These are phyloP conservation scores for Pammene fasciana DNA, from an alignment of 2,888 invertebrate species.

Conservation along the genomic window DNA sequence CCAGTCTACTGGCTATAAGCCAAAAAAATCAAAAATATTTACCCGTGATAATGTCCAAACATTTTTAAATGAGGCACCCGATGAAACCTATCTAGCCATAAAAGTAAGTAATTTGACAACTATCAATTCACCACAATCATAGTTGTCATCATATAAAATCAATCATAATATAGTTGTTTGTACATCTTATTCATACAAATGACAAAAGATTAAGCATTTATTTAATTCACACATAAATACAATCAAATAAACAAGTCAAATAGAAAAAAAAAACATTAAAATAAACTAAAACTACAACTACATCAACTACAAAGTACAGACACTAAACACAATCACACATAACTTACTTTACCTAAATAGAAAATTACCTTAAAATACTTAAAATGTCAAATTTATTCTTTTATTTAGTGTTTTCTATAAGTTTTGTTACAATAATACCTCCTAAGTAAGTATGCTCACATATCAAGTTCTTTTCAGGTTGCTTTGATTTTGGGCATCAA, in stretches of 20 bases:
- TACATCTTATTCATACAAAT: neutral
- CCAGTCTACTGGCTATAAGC: conserved; percentile 13
- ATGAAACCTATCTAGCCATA: conserved; percentile 16
- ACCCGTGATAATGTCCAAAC: conserved; percentile 20
- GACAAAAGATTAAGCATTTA: neutral
- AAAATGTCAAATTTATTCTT: neutral
- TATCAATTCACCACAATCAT: conserved; percentile 4
- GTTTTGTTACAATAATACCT: neutral
- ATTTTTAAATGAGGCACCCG: conserved; percentile 29
- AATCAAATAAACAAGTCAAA: neutral
- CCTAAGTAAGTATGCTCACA: neutral
- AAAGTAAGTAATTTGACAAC: conserved; percentile 24
- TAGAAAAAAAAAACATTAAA: neutral
- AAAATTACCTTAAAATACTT: neutral
- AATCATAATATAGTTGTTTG: no score
- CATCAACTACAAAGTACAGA: neutral
- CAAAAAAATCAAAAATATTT: conserved; percentile 19
- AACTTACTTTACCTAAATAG: neutral
- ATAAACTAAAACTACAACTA: neutral
- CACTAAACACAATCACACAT: neutral
- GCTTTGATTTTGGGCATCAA: conserved; percentile 24
- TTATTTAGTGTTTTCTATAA: neutral
- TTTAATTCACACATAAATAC: neutral
- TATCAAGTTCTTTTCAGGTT: conserved; percentile 28
- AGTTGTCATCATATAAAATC: neutral